A percentile compares a stretch with the other conserved stretches of the same genome.
Conservation (phyloP, 2,113 vertebrate species). For the Microtus pennsylvanicus region DNA sequence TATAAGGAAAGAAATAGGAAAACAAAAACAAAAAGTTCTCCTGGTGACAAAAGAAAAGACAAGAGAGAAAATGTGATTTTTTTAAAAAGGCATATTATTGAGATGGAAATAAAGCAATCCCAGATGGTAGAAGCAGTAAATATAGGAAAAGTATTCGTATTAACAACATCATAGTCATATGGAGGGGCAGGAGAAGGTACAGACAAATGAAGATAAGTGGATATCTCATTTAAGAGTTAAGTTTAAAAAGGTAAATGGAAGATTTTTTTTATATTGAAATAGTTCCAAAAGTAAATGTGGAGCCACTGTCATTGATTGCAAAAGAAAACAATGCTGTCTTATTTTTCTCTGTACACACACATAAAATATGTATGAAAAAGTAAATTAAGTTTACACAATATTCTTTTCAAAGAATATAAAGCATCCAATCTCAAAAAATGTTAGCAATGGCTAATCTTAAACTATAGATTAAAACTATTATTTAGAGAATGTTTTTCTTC, state of each 20-base stretch:
- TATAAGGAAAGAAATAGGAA: neutral
- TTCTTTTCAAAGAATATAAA: neutral
- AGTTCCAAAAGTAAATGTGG: slow-evolving; percentile 52
- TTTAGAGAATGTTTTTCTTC: neutral
- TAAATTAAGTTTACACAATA: slow-evolving; percentile 27
- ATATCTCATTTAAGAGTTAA: slow-evolving; percentile 39
- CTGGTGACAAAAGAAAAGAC: slow-evolving; percentile 12
- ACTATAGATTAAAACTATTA: neutral
- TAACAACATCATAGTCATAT: slow-evolving; percentile 13
- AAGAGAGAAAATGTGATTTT: slow-evolving; percentile 34
- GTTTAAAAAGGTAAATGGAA: slow-evolving; percentile 49
- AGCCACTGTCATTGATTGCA: slow-evolving; percentile 61
- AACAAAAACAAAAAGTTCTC: neutral
- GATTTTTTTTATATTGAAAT: slow-evolving; percentile 5
- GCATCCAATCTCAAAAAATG: neutral
- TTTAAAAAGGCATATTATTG: slow-evolving; percentile 37
- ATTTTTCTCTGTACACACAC: slow-evolving; percentile 22
- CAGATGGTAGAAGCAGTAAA: slow-evolving; percentile 1
- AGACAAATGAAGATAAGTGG: slow-evolving; percentile 30
- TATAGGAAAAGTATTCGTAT: slow-evolving; percentile 40
- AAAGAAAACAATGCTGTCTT: slow-evolving; percentile 33
- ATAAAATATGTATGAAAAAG: slow-evolving; percentile 61
- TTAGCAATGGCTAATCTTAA: neutral
- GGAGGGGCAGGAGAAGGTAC: neutral
- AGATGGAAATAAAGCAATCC: slow-evolving; percentile 51